A percentile compares a stretch with the other conserved stretches of the same genome.
phyloP scores from a whole-genome alignment of 2,113 vertebrate genomes.

The Burhinus bistriatus region DNA sequence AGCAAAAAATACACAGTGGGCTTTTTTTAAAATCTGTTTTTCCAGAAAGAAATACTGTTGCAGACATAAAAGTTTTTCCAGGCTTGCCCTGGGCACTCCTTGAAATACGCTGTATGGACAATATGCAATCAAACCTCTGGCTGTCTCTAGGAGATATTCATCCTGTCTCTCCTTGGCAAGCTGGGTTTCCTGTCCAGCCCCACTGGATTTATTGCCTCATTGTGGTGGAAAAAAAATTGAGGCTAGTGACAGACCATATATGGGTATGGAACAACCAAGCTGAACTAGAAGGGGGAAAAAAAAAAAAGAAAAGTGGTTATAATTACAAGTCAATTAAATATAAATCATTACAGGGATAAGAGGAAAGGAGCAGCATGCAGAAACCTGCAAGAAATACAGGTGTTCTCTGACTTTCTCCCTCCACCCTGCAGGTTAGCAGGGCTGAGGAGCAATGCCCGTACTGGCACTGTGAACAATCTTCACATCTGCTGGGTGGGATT shows the following conservation, averaged over 20 bases:
- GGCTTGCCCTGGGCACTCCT: slow-evolving; percentile 38
- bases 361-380: neutral
- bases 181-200: slow-evolving; percentile 56
- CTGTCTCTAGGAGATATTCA: slow-evolving; percentile 13
- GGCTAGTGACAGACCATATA: slow-evolving; percentile 49
- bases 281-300: neutral
- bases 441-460: neutral
- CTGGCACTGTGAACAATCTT: neutral
- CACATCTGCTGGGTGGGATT: slow-evolving; percentile 22
- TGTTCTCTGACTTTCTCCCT: neutral
- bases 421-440: neutral
- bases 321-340: slow-evolving; percentile 56
- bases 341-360: neutral
- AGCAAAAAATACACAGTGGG: neutral
- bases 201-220: slow-evolving; percentile 54
- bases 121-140: neutral
- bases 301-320: neutral
- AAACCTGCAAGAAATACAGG: slow-evolving; percentile 23
- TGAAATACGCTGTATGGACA: slow-evolving; percentile 20
- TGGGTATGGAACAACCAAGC: slow-evolving; percentile 22
- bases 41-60: slow-evolving; percentile 16
- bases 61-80: slow-evolving; percentile 39
- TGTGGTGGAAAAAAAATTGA: slow-evolving; percentile 35
- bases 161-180: slow-evolving; percentile 54
- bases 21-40: neutral